These are phyloP conservation scores for Jacana jacana DNA, from an alignment of 2,113 vertebrate species.

Conservation along the genomic window DNA sequence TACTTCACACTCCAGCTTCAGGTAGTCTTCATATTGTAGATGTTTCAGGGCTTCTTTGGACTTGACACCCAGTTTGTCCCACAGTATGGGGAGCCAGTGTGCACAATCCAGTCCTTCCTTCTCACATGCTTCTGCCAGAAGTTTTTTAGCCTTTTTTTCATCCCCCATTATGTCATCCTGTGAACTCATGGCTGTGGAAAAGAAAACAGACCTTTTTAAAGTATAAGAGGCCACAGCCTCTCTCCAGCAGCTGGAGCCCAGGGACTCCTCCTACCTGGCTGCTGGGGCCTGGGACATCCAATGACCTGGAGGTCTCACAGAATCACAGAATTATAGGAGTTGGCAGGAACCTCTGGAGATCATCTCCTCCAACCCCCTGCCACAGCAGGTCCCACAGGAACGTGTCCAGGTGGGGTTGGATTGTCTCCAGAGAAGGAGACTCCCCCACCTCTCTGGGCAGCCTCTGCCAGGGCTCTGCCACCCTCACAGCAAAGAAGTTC, in stretches of 20 bases:
- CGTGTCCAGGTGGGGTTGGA: too few species aligned
- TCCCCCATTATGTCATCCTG: accelerated
- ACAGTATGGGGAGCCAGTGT: constrained; percentile 45
- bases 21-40: not conserved
- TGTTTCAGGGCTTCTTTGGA: constrained; percentile 22
- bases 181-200: constrained; percentile 15
- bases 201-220: not conserved
- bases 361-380: too few species aligned
- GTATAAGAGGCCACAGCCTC: not conserved
- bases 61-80: not conserved
- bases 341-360: too few species aligned
- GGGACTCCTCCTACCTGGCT: not conserved
- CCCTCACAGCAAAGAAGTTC: too few species aligned
- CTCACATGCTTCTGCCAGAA: constrained; percentile 6
- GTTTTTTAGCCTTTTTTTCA: not conserved
- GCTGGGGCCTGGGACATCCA: not conserved
- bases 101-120: not conserved
- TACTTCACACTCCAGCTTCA: not conserved
- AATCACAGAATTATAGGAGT: too few species aligned
- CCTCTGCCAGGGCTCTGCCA: too few species aligned
- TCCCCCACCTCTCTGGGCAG: too few species aligned
- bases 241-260: not conserved
- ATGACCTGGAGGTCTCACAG: not conserved
- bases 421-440: too few species aligned
- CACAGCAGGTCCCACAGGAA: too few species aligned